Evolutionary conservation across 2,888 invertebrate species (phyloP), one percentile per base, ranked within the genome.

Genomic region (Quadriops clusia): DNA sequence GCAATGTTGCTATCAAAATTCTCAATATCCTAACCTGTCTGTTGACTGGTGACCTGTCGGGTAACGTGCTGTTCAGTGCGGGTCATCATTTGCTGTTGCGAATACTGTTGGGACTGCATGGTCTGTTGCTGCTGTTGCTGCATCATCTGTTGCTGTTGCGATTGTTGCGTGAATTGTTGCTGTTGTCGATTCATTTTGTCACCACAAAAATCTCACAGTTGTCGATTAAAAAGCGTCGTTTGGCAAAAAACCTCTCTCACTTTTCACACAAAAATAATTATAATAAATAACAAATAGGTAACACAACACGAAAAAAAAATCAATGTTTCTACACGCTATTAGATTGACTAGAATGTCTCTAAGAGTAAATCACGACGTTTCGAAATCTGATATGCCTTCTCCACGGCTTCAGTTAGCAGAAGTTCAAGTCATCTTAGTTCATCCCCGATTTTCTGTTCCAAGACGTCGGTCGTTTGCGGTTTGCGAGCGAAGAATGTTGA

Each of bases 381-480:
- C 45, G 44, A 42, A 42, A 36, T 25, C 17, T n/a, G 34, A 32
- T 33, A 34, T 54, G 62, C 61, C 62, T 56, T 55, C n/a, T n/a
- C 56, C 63, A 63, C 64, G 65, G 66, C 64, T 63, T 60, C 62
- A 61, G 49, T 63, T 72, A 74, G 74, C 74, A 75, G 74, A 74
- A 77, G 72, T 73, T 54, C n/a, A 77, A 76, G 74, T 77, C 77
- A 77, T 77, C 72, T n/a, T n/a, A n/a, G n/a, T n/a, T n/a, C n/a
- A 72, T 76, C 72, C 72, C 72, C 71, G 72, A 73, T 68, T 61
- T 67, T 68, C 54, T 58, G 68, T 65, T 74, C 75, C 80, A 81
- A 84, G 83, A 83, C 83, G 84, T 84, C 83, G 83, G 80, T 84
- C 83, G 84, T 81, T 81, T 81, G 79, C 80, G 78, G 80, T 79